phyloP scores from a whole-genome alignment of 2,113 vertebrate genomes.

The Trogon surrucura region DNA sequence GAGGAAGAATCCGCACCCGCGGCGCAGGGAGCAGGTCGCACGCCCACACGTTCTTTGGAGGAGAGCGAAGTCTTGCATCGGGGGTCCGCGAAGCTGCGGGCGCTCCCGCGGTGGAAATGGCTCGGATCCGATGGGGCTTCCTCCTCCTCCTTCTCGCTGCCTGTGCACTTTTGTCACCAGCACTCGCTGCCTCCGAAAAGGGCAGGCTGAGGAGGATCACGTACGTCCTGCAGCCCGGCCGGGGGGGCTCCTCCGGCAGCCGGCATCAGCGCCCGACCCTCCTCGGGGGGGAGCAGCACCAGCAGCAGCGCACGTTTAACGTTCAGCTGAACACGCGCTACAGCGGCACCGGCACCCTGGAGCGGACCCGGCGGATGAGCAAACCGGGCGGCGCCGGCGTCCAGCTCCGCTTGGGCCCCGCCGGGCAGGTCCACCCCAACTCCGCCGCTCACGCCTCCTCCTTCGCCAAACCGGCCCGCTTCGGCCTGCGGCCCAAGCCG shows the following conservation, averaged over 20 bases:
- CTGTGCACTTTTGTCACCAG: slow-evolving; percentile 66
- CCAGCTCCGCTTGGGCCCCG: slow-evolving; percentile 66
- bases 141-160: slow-evolving; percentile 47
- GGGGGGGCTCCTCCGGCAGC: slow-evolving; percentile 67
- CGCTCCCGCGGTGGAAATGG: slow-evolving; percentile 76
- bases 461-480: slow-evolving; percentile 71
- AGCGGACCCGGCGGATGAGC: slow-evolving; percentile 88
- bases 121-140: slow-evolving; percentile 80
- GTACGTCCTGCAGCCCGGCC: slow-evolving; percentile 86
- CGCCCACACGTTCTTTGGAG: not conserved
- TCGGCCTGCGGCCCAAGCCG: slow-evolving; percentile 33
- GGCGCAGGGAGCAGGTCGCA: not conserved
- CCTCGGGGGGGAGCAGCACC: slow-evolving; percentile 55
- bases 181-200: slow-evolving; percentile 72
- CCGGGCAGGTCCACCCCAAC: slow-evolving; percentile 66
- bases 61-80: not conserved
- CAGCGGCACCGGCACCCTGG: slow-evolving; percentile 70
- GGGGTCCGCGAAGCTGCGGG: not conserved
- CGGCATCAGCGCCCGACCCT: slow-evolving; percentile 43
- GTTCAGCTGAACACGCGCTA: slow-evolving; percentile 80
- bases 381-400: slow-evolving; percentile 54
- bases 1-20: not conserved
- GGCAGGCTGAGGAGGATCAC: slow-evolving; percentile 82
- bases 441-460: slow-evolving; percentile 57
- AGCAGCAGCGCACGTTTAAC: slow-evolving; percentile 77